These are phyloP conservation scores for Agapornis canus DNA, from an alignment of 2,797 vertebrate genomes.

Conservation along the genomic window DNA sequence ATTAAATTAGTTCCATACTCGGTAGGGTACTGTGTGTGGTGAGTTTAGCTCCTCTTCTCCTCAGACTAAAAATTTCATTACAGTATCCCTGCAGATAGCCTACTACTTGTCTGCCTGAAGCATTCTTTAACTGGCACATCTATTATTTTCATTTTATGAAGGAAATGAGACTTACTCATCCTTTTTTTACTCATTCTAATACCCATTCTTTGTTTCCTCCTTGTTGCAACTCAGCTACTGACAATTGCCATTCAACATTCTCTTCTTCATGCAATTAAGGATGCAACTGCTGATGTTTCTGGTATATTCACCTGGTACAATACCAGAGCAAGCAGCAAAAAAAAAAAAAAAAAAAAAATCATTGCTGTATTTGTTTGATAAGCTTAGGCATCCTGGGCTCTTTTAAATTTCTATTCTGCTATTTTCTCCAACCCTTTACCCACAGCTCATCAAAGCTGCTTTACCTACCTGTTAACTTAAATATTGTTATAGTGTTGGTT, in stretches of 20 bases:
- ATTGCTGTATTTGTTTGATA: background rate
- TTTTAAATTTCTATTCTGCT: background rate
- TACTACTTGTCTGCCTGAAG: background rate
- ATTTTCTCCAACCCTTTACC: background rate
- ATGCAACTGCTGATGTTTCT: background rate
- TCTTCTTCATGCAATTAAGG: background rate
- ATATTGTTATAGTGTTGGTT: background rate
- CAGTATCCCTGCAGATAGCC: background rate
- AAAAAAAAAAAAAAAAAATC: background rate
- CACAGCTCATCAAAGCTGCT: background rate
- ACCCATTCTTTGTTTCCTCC: background rate
- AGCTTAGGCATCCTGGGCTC: background rate
- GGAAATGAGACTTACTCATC: background rate
- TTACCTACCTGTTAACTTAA: background rate
- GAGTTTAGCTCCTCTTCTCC: background rate
- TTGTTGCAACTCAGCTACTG: background rate
- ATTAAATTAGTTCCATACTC: background rate
- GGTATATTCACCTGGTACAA: background rate
- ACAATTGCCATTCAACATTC: background rate
- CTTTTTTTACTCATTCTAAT: background rate
- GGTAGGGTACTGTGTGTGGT: background rate
- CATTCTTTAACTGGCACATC: background rate
- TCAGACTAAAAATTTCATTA: background rate
- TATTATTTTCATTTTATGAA: background rate
- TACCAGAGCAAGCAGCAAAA: background rate